Conservation (phyloP, 2,888 invertebrate genomes). For the Ypsolopha scabrella region DNA sequence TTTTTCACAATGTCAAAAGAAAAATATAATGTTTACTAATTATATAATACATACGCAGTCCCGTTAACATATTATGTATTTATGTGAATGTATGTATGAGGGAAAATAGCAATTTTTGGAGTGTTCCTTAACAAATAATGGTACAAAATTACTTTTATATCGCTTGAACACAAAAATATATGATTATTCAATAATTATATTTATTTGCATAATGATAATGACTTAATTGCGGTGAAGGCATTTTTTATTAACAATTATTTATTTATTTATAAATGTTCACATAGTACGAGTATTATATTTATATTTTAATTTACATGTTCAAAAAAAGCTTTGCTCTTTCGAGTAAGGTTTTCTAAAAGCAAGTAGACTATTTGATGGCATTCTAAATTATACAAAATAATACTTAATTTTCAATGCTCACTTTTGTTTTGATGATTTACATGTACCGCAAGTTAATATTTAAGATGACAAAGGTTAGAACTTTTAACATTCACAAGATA, state of each 20-base stretch:
- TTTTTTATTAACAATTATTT: slow-evolving; percentile 2
- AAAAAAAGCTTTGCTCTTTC: too few species aligned
- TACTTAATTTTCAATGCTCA: too few species aligned
- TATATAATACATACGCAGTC: neutral
- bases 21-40: neutral
- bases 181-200: neutral
- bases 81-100: neutral
- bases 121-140: slow-evolving; percentile 1
- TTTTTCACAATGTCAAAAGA: neutral
- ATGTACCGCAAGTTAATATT: too few species aligned
- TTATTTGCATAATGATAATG: neutral
- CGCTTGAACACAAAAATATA: slow-evolving; percentile 5
- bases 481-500: too few species aligned
- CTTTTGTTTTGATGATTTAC: too few species aligned
- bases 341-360: too few species aligned
- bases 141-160: slow-evolving; percentile 45
- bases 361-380: too few species aligned
- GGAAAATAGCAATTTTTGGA: slow-evolving; percentile 3
- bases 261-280: slow-evolving; percentile 3
- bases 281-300: neutral
- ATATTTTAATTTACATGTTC: too few species aligned
- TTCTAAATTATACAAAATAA: too few species aligned
- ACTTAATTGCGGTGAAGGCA: slow-evolving; percentile 4
- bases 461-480: too few species aligned
- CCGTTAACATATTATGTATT: neutral